A percentile compares a stretch with the other conserved stretches of the same genome.
Evolutionary conservation across 1,140 invertebrate genomes (phyloP).

Genomic region (Macrobrachium nipponense): DNA sequence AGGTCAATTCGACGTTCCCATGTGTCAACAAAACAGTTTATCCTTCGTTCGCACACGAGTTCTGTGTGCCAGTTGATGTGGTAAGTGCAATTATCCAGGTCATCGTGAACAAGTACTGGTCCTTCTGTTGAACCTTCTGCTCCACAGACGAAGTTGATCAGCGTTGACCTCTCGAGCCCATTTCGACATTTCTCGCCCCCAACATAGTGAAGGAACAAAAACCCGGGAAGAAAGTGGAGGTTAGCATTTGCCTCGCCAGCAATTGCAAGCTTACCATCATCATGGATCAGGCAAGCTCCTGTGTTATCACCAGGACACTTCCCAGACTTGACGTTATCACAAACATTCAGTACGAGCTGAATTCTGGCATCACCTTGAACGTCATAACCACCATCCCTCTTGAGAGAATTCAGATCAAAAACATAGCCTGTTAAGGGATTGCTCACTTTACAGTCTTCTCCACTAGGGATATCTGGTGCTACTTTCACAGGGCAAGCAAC

Average conservation of each 20-base stretch:
- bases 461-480: background rate
- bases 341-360: slow-evolving; percentile 49
- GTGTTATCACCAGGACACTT: slow-evolving; percentile 33
- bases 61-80: slow-evolving; percentile 62
- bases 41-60: slow-evolving; percentile 54
- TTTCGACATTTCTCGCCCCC: slow-evolving; percentile 52
- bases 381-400: slow-evolving; percentile 34
- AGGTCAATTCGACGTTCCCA: slow-evolving; percentile 50
- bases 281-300: slow-evolving; percentile 32
- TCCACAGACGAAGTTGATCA: slow-evolving; percentile 60
- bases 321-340: slow-evolving; percentile 40
- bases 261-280: slow-evolving; percentile 27
- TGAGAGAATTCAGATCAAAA: slow-evolving; percentile 57
- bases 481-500: slow-evolving; percentile 48
- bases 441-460: slow-evolving; percentile 43
- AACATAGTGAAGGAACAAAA: slow-evolving; percentile 55
- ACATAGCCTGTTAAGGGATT: slow-evolving; percentile 45
- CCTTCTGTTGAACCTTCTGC: slow-evolving; percentile 42
- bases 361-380: slow-evolving; percentile 22
- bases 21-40: slow-evolving; percentile 56
- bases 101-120: slow-evolving; percentile 55
- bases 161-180: slow-evolving; percentile 39
- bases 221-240: slow-evolving; percentile 45
- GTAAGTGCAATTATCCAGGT: slow-evolving; percentile 49
- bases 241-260: slow-evolving; percentile 54